Evolutionary conservation across 2,888 invertebrate genomes (phyloP).

Genomic region (Sepioteuthis lessoniana): DNA sequence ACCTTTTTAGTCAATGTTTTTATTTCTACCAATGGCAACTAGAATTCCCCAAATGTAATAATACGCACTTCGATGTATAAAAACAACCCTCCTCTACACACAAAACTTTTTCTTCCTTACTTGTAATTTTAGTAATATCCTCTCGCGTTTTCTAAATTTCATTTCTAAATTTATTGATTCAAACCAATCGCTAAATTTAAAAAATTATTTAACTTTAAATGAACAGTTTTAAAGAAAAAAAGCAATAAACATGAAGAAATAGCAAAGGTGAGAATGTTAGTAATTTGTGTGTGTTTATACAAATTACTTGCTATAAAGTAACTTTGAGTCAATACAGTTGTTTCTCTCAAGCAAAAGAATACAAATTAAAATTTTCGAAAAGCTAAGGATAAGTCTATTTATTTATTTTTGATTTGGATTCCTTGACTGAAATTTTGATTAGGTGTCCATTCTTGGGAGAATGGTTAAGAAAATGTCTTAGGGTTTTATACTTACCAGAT

Average conservation of each 20-base stretch:
- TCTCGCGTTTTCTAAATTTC: not conserved
- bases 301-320: no score
- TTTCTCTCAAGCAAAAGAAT: no score
- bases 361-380: not conserved
- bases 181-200: not conserved
- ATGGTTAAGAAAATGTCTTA: not conserved
- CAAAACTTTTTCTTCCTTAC: not conserved
- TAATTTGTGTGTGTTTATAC: no score
- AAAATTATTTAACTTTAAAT: no score
- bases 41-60: not conserved
- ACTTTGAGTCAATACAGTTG: no score
- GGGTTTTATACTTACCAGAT: not conserved
- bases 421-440: no score
- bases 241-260: no score
- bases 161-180: not conserved
- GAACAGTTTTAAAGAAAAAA: no score
- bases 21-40: not conserved
- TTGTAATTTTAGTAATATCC: not conserved
- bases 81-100: not conserved
- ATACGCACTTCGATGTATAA: not conserved
- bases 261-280: no score
- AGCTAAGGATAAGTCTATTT: not conserved
- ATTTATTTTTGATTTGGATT: no score
- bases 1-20: slow-evolving; percentile 8
- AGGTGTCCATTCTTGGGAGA: not conserved